These are phyloP conservation scores for Chymomyza fuscimana DNA, from an alignment of 2,888 invertebrate genomes.

Conservation along the genomic window DNA sequence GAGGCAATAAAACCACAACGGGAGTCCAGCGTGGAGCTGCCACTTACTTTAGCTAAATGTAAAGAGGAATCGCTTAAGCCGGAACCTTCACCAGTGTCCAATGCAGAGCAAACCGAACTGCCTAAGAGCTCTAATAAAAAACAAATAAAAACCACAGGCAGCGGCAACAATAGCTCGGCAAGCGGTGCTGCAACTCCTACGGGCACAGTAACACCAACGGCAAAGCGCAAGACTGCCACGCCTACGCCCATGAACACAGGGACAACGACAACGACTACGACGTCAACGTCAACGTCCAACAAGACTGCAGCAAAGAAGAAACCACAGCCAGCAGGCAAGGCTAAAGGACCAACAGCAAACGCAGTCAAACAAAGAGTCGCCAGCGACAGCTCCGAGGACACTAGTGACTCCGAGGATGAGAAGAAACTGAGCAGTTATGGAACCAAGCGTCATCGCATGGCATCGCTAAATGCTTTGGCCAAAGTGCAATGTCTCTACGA, in stretches of 20 bases:
- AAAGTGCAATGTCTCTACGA: slow-evolving; percentile 95
- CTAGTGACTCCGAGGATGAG: slow-evolving; percentile 76
- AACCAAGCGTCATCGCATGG: slow-evolving; percentile 91
- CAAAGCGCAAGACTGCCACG: neutral
- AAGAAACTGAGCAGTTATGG: slow-evolving; percentile 80
- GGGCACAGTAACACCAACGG: neutral
- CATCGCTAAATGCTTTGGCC: slow-evolving; percentile 92
- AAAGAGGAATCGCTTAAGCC: slow-evolving; percentile 25
- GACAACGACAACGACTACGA: neutral
- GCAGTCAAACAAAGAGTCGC: slow-evolving; percentile 4
- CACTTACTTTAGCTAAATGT: neutral
- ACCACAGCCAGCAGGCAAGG: neutral
- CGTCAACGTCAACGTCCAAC: neutral
- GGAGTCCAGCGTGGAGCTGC: neutral
- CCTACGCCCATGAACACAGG: neutral
- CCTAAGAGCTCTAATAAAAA: neutral
- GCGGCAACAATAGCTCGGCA: neutral
- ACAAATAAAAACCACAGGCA: neutral
- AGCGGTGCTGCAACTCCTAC: neutral
- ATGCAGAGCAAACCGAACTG: slow-evolving; percentile 20
- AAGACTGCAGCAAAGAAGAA: neutral
- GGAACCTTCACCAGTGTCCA: slow-evolving; percentile 8
- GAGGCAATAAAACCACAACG: slow-evolving; percentile 14
- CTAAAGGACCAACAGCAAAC: slow-evolving; percentile 32
- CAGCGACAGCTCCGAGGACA: slow-evolving; percentile 52